A percentile compares a stretch with the other conserved stretches of the same genome.
phyloP scores from a whole-genome alignment of 2,888 invertebrate genomes.

The Peribatodes rhomboidaria region DNA sequence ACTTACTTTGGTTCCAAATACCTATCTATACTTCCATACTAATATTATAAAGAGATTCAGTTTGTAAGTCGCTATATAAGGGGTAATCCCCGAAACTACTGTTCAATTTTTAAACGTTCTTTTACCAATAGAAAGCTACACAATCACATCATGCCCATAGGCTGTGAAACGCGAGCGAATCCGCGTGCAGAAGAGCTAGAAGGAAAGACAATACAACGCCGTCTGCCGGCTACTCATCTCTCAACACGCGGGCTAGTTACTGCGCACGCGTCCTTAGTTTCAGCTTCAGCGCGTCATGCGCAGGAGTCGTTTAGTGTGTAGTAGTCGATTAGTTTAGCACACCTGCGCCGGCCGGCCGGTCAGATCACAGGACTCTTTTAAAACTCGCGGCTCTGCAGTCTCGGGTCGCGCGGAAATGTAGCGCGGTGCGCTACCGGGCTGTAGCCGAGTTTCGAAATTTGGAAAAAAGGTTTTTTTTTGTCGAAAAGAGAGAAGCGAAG shows the following conservation, averaged over 20 bases:
- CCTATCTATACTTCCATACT: neutral
- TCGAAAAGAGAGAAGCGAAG: no score
- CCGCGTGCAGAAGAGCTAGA: no score
- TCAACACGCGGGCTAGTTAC: neutral
- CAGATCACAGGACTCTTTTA: slow-evolving; percentile 15
- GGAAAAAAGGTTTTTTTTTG: neutral
- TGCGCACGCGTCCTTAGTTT: slow-evolving; percentile 55
- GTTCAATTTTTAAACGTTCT: no score
- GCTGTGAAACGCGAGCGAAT: no score
- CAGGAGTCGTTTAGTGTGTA: slow-evolving; percentile 47
- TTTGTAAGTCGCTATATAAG: no score
- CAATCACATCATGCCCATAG: no score
- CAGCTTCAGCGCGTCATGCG: slow-evolving; percentile 58
- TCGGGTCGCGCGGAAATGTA: slow-evolving; percentile 10
- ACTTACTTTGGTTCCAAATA: neutral
- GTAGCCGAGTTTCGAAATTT: neutral
- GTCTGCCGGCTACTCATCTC: neutral
- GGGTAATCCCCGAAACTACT: no score
- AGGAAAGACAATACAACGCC: neutral
- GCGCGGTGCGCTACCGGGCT: slow-evolving; percentile 4
- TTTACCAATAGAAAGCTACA: no score
- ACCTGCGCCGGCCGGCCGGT: slow-evolving; percentile 56
- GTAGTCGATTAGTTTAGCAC: slow-evolving; percentile 53
- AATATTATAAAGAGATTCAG: no score
- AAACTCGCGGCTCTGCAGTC: no score